A percentile compares a stretch with the other conserved stretches of the same genome.
Evolutionary conservation across 2,113 vertebrate species (phyloP).

Genomic region (Neodontobutis hainanensis): DNA sequence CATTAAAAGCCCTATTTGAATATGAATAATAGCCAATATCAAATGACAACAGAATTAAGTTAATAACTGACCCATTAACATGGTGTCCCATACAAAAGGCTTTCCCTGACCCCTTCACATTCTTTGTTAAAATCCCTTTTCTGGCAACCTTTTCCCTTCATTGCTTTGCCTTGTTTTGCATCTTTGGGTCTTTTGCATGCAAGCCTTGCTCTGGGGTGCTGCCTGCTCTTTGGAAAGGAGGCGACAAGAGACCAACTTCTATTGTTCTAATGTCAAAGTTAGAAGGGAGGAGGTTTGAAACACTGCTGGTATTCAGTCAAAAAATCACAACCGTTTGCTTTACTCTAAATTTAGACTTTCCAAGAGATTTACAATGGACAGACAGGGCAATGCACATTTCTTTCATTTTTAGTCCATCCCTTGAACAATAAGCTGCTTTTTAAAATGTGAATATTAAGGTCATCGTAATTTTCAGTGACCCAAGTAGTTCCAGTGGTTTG

Average conservation of each 20-base stretch:
- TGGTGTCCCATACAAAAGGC: background rate
- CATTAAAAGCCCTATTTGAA: background rate
- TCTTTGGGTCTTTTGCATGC: conserved; percentile 71
- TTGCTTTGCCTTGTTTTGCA: conserved; percentile 62
- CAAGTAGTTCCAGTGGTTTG: no score
- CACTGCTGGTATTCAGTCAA: conserved; percentile 53
- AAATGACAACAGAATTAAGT: background rate
- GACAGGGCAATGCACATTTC: no score
- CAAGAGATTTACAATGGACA: background rate
- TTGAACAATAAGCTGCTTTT: no score
- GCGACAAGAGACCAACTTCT: conserved; percentile 51
- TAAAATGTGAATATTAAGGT: no score
- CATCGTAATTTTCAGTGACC: no score
- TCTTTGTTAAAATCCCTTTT: conserved; percentile 23
- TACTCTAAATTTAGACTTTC: conserved; percentile 22
- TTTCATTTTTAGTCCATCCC: no score
- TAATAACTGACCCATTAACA: background rate
- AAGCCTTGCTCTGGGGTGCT: conserved; percentile 61
- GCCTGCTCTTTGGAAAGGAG: conserved; percentile 56
- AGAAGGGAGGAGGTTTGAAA: conserved; percentile 62
- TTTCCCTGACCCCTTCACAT: conserved; percentile 19
- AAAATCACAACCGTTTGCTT: conserved; percentile 49
- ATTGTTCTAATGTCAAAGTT: conserved; percentile 72
- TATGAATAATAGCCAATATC: no score
- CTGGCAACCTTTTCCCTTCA: conserved; percentile 41